Base-by-base conservation (phyloP, 23 tunicate species). In the Styela clava region DNA sequence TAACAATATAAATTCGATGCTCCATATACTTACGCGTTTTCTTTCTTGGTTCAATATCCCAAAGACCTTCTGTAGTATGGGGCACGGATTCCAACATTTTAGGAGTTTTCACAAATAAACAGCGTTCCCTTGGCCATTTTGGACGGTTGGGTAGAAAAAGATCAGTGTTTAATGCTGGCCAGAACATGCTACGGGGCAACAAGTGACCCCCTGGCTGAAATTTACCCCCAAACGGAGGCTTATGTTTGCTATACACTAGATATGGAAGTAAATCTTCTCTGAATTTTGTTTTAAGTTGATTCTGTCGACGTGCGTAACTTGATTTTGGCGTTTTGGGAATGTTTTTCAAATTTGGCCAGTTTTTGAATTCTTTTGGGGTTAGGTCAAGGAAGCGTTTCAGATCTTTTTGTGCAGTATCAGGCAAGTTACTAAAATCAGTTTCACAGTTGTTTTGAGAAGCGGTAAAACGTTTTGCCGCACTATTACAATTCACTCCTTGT, bases 81-180 rank as follows among this genome's bases (percentile, higher is more conserved):
- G 88, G 94, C 21, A 69, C 73, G 1, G 88, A 79, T 36, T 89
- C 94, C 33, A 89, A 51, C 2, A 89, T 71, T 32, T 79, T 89
- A 2, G 94, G 94, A 51, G 82, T 83, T 52, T 84, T 89, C 29
- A 89, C 85, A 35, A 89, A 68, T 80, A 84, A 71, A 23, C 74
- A 52, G 28, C 77, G 76, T 27, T 35, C 79, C 22, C 70, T 74
- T 12, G 88, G 94, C 84, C 84, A 89, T 73, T 84, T 84, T 31
- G 81, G 86, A 51, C 64, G 63, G 37, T 31, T 52, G 21, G 79
- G 35, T 29, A 52, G 44, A 52, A 76, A 52, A 21, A 29, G 82
- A 21, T 78, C 69, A 2, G 74, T 35, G 19, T 81, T 64, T 69
- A 74, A 35, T 0, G 74, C 28, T 1, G 85, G 88, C 88, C 88